Base-by-base conservation (phyloP, 2,888 invertebrate species). In the Mamestra brassicae region DNA sequence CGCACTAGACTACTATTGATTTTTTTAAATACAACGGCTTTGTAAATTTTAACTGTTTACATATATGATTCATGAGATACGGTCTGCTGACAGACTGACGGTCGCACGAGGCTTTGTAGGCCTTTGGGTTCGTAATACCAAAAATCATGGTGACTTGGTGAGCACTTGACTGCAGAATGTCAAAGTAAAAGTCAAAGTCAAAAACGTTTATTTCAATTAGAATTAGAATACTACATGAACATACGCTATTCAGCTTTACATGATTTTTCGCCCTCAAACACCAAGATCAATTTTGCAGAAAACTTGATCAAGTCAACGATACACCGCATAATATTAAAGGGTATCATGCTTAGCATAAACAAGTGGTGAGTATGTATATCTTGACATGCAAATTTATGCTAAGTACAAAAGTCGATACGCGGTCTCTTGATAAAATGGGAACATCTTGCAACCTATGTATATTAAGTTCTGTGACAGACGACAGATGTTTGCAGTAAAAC, bases 331-430 rank as follows among this genome's bases (percentile, higher is more conserved):
- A 88, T 88, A 88, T 87, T 88, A 86, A 81, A 78, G 91, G 81
- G 89, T 91, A 89, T 91, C 91, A 88, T 87, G 90, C 87, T 91
- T 89, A 88, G 91, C 91, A 92, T 93, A 92, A 90, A 87, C 91
- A 92, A 91, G 92, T 90, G 88, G 83, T 85, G 81, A 81, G 80
- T 86, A 85, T 76, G 89, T 90, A 90, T 89, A 92, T 93, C 90
- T 93, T 93, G 88, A 89, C 89, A 96, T 96, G 95, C 92, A 95
- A 95, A 96, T 96, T 94, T 96, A 96, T 96, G 95, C 93, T 94
- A 95, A 95, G 92, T 92, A 91, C 91, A 91, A 92, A 94, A 94
- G 93, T 95, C 94, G 95, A 95, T 95, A 94, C 92, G 89, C 85
- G 91, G 92, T 92, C 93, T 84, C 83, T 84, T 83, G 84, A 87